These are phyloP conservation scores for Daktulosphaira vitifoliae DNA, from an alignment of 1,140 invertebrate species.

Conservation along the genomic window DNA sequence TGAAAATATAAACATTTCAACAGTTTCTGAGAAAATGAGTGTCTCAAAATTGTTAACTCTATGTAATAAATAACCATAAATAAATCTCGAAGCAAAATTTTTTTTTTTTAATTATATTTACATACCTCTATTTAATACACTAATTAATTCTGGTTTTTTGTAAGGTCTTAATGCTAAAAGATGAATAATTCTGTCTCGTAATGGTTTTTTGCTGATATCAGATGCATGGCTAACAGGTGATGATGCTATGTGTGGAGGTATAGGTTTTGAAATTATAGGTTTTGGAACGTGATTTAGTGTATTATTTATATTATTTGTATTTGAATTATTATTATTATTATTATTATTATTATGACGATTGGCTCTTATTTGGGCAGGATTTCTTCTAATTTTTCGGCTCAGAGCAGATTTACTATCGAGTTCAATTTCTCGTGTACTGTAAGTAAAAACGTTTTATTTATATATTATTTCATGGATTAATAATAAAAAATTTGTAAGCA, in stretches of 20 bases:
- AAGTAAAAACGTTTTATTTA: conserved; percentile 41
- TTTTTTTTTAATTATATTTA: conserved; percentile 37
- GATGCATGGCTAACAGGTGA: conserved; percentile 53
- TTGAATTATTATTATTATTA: not conserved
- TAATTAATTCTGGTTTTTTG: conserved; percentile 82
- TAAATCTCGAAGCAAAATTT: conserved; percentile 8
- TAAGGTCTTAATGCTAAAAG: conserved; percentile 81
- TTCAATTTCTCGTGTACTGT: conserved; percentile 82
- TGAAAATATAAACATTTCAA: no score
- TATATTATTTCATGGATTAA: no score
- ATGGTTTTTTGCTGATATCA: conserved; percentile 74
- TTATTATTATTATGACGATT: conserved; percentile 29
- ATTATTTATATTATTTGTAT: not conserved
- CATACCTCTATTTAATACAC: conserved; percentile 68
- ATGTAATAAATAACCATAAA: no score
- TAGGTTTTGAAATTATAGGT: conserved; percentile 28
- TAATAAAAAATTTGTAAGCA: conserved; percentile 44
- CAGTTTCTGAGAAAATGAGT: no score
- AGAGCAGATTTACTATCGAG: conserved; percentile 71
- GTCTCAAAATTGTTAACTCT: no score
- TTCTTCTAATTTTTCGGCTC: conserved; percentile 71
- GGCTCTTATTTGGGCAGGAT: conserved; percentile 38
- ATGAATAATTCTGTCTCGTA: conserved; percentile 77
- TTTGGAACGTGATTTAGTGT: conserved; percentile 28
- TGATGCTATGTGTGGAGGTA: conserved; percentile 34